These are phyloP conservation scores for Indri indri DNA, from an alignment of 2,113 vertebrate species.

Conservation along the genomic window DNA sequence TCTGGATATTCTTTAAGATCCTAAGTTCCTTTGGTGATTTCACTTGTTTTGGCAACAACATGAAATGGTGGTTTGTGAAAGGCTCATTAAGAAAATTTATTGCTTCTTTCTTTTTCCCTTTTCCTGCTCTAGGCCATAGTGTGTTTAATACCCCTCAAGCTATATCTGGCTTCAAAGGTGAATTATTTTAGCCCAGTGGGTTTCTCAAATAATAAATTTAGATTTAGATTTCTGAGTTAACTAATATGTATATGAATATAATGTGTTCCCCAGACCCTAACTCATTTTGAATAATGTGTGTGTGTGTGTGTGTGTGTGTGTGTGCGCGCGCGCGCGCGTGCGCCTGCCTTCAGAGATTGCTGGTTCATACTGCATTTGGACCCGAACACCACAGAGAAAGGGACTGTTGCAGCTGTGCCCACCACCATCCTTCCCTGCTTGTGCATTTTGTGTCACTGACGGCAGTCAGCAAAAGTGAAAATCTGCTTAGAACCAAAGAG, in stretches of 20 bases:
- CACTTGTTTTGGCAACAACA: not conserved
- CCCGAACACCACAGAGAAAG: not conserved
- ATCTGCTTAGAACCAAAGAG: not conserved
- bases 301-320: not conserved
- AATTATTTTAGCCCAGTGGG: not conserved
- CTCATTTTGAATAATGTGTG: not conserved
- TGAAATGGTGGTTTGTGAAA: conserved; percentile 41
- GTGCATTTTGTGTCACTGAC: not conserved
- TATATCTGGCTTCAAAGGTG: not conserved
- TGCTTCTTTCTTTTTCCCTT: not conserved
- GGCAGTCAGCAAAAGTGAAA: not conserved
- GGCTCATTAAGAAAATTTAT: not conserved
- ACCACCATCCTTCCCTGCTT: not conserved
- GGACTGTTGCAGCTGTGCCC: not conserved
- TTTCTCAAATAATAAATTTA: not conserved
- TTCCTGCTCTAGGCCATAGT: not conserved
- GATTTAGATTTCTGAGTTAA: not conserved
- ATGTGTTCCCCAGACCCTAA: not conserved
- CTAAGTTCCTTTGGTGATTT: not conserved
- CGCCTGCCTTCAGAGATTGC: not conserved
- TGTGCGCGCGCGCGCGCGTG: not conserved
- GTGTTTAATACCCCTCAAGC: not conserved
- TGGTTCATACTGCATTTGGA: not conserved
- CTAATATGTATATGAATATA: not conserved
- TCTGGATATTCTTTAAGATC: not conserved